Conservation (phyloP, 2,797 vertebrate species). For the Hippoglossus hippoglossus region DNA sequence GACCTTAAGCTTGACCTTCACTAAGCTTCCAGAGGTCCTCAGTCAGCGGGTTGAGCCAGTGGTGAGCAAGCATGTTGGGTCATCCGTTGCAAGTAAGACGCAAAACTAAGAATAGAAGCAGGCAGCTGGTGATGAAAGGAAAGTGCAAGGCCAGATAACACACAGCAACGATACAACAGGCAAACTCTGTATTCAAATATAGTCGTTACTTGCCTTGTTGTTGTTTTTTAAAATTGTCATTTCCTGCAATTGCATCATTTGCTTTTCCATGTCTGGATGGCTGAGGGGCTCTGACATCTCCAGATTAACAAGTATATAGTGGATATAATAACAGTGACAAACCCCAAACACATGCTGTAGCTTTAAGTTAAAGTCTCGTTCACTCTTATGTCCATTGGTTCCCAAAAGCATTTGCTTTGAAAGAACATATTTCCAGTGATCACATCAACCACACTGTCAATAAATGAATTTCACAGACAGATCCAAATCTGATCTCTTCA, state of each 20-base stretch:
- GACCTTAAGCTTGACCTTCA: neutral
- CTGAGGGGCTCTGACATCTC: constrained; percentile 25
- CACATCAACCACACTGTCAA: neutral
- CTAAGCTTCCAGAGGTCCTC: too few relatives aligned
- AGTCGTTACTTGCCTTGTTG: constrained; percentile 3
- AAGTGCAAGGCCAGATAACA: neutral
- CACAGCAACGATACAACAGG: neutral
- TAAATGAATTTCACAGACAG: too few relatives aligned
- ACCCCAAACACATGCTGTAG: neutral
- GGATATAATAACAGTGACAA: neutral
- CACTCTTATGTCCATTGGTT: neutral
- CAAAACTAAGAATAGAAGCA: neutral
- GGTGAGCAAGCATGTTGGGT: neutral
- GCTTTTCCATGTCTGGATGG: constrained; percentile 14
- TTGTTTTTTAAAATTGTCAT: constrained; percentile 23
- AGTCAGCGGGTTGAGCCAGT: too few relatives aligned
- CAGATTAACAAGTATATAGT: constrained; percentile 34
- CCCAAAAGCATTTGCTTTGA: constrained; percentile 8
- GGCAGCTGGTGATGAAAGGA: neutral
- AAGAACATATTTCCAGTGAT: constrained; percentile 12
- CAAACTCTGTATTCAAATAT: neutral
- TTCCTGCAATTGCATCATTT: constrained; percentile 59
- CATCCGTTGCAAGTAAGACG: neutral
- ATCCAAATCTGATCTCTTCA: constrained; percentile 17
- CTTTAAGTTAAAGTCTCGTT: constrained; percentile 3